Conservation (phyloP, 92 coral and sea anemone genomes). For the Porites divaricata region DNA sequence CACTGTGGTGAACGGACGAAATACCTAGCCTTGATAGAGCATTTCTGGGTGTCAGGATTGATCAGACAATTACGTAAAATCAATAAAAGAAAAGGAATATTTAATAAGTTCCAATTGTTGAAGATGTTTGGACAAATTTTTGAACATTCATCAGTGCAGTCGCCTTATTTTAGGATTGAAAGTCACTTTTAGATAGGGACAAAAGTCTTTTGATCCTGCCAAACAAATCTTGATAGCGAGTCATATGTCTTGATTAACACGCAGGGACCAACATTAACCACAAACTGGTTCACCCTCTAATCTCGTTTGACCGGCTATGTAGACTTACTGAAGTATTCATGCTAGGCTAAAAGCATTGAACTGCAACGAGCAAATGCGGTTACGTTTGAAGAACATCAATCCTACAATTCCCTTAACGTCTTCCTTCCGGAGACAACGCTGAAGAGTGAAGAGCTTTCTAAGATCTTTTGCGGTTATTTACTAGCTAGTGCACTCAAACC, state of each 20-base stretch:
- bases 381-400: background rate
- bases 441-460: too few species aligned
- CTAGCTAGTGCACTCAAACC: too few species aligned
- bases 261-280: too few species aligned
- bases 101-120: background rate
- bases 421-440: background rate
- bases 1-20: background rate
- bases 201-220: background rate
- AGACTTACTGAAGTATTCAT: too few species aligned
- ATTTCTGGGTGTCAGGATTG: background rate
- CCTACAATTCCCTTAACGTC: background rate
- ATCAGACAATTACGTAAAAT: background rate
- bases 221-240: too few species aligned
- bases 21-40: background rate
- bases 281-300: too few species aligned
- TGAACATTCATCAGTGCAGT: background rate
- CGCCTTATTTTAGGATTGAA: background rate
- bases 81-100: background rate
- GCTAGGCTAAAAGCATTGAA: background rate
- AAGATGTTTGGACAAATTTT: background rate
- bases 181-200: background rate
- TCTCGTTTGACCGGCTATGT: too few species aligned
- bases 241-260: too few species aligned
- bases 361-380: background rate
- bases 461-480: too few species aligned